phyloP scores from a whole-genome alignment of 2,888 invertebrate genomes.

The Hylaea fasciaria region DNA sequence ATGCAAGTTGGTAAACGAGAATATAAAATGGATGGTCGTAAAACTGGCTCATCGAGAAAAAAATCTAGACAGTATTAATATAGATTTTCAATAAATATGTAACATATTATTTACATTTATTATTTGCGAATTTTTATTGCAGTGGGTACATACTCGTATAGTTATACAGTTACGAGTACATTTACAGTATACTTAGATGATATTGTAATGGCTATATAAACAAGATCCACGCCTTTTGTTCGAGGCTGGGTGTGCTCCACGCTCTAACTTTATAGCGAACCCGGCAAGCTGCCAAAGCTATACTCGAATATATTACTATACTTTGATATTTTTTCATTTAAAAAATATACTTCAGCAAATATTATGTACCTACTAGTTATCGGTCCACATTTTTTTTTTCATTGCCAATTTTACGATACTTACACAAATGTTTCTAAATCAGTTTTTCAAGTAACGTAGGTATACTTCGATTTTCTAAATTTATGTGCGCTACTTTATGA shows the following conservation, averaged over 20 bases:
- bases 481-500: conserved; percentile 75
- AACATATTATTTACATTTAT: too few species aligned
- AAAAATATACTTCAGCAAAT: conserved; percentile 22
- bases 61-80: not conserved
- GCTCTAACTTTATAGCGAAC: too few species aligned
- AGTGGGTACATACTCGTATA: too few species aligned
- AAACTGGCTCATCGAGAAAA: not conserved
- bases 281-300: not conserved
- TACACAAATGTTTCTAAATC: conserved; percentile 57
- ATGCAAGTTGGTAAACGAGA: too few species aligned
- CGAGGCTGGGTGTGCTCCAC: too few species aligned
- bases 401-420: conserved; percentile 37
- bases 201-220: too few species aligned
- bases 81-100: too few species aligned
- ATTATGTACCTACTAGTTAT: conserved; percentile 15
- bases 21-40: not conserved
- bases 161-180: too few species aligned
- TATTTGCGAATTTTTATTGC: too few species aligned
- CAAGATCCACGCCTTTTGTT: too few species aligned
- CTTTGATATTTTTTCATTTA: not conserved
- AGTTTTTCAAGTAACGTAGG: conserved; percentile 58
- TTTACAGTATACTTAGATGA: too few species aligned
- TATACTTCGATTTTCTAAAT: conserved; percentile 70
- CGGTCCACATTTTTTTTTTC: conserved; percentile 16
- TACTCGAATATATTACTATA: not conserved